Conservation (phyloP, 2,113 vertebrate genomes). For the Hippocampus zosterae region DNA sequence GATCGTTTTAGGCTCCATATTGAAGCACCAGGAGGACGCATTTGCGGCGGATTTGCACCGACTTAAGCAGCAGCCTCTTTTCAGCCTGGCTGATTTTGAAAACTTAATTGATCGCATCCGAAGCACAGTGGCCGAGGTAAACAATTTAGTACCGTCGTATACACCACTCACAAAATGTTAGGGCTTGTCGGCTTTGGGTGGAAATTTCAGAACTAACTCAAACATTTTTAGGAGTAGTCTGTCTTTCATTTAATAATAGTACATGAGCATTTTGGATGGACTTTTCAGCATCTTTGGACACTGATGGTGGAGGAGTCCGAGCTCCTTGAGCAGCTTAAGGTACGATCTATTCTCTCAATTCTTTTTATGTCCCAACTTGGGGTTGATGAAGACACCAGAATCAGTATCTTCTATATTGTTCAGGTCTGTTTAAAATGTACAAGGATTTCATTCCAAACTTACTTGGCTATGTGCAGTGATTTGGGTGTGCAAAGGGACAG, state of each 20-base stretch:
- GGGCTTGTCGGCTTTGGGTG: neutral
- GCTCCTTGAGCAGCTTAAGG: slow-evolving; percentile 94
- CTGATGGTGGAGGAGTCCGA: slow-evolving; percentile 96
- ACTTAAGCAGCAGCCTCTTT: slow-evolving; percentile 91
- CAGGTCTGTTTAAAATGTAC: neutral
- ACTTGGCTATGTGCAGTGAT: neutral
- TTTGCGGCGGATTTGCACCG: slow-evolving; percentile 91
- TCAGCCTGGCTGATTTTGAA: slow-evolving; percentile 92
- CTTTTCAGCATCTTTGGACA: slow-evolving; percentile 90
- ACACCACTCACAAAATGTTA: neutral
- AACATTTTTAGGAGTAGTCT: neutral
- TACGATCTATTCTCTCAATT: slow-evolving; percentile 42
- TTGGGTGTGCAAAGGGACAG: neutral
- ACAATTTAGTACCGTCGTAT: neutral
- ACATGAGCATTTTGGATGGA: neutral
- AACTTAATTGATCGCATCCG: slow-evolving; percentile 90
- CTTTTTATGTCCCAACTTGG: neutral
- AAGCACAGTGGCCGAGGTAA: slow-evolving; percentile 93
- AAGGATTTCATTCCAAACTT: too few species aligned
- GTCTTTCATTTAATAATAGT: neutral
- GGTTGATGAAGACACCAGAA: neutral
- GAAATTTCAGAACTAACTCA: too few species aligned
- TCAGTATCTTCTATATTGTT: neutral
- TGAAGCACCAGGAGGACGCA: slow-evolving; percentile 93
- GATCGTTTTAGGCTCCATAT: slow-evolving; percentile 81